Base-by-base conservation (phyloP, 1,140 invertebrate species). In the Drosophila paulistorum region DNA sequence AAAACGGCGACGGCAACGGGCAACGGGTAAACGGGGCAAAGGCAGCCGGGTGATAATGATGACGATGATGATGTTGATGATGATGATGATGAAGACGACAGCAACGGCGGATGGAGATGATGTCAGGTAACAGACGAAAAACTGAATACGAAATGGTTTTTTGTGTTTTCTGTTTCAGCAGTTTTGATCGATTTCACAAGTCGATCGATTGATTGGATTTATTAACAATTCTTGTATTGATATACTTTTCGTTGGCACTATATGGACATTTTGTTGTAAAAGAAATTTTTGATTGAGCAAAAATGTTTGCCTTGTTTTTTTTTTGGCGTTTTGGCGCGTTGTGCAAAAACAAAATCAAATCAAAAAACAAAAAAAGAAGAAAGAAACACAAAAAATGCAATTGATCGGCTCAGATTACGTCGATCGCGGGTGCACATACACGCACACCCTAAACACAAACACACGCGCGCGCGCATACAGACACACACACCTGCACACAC, bases 41-140 rank as follows among this genome's bases (percentile, higher is more conserved):
- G 20, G 51, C 64, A 20, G 41, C 37, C 60, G 65, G 41, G 57
- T 61, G 65, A 54, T 65, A 60, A 57, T 70, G 55, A 57, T 65
- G 55, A 73, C 61, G 61, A 33, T 17, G 30, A 17, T 17, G n/a
- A 51, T 73, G 63, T 57, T 61, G 64, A 45, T 73, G 45, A 73
- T 65, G 61, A 37, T 58, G 30, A 14, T 33, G n/a, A 57, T 57
- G 55, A 48, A 48, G 45, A 51, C 17, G 45, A 51, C 45, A 23
- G 9, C 45, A 48, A 17, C 45, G 17, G 7, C 26, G 7, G 55
- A 35, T 45, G 42, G 26, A 30, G 70, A 76, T 81, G 77, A 70
- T 77, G 75, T 74, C 82, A 85, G 83, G 82, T 85, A 86, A 76
- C 10, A 39, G 10, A 68, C 13, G 30, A 30, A 59, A 5, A 51